Evolutionary conservation across 2,113 vertebrate species (phyloP), one percentile per base, ranked within the genome.

Genomic region (Damaliscus lunatus): DNA sequence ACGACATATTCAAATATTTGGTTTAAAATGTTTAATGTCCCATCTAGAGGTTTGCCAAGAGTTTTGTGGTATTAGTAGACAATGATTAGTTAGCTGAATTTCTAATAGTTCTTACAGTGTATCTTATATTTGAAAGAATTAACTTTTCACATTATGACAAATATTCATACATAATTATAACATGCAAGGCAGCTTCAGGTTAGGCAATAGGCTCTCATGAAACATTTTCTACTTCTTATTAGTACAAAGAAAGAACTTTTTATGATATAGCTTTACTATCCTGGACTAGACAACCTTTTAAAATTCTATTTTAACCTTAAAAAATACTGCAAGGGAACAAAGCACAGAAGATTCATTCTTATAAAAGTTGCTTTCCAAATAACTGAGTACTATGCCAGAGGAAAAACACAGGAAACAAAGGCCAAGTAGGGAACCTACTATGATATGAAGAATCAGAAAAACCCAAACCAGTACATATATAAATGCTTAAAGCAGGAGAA

Each of bases 91-190:
- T 87, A 78, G 25, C 33, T 78, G 25, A 91, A 82, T 89, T 95
- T 82, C 74, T 94, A 94, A 88, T 52, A 90, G 36, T 81, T 83
- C 33, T 64, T 88, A 4, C 5, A 96, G 43, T 46, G 8, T n/a
- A 83, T 27, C 81, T n/a, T 95, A 40, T 33, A 78, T 90, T 94
- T 92, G 23, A 95, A 94, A 96, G 40, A 88, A 1, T 92, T 31
- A 96, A 46, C 48, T 97, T 91, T 95, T 96, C 8, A 55, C 17
- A 91, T n/a, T 91, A 60, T 93, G 21, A 50, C 64, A 88, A 97
- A 92, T 85, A 89, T 53, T 62, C 74, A 80, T n/a, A 74, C 80
- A 81, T 43, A 83, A 64, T 90, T 97, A 85, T 1, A 96, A 83
- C 82, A 78, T 17, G 9, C 29, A 40, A 57, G 7, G 27, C 10